These are phyloP conservation scores for Drosophila differens DNA, from an alignment of 2,888 invertebrate species.

Conservation along the genomic window DNA sequence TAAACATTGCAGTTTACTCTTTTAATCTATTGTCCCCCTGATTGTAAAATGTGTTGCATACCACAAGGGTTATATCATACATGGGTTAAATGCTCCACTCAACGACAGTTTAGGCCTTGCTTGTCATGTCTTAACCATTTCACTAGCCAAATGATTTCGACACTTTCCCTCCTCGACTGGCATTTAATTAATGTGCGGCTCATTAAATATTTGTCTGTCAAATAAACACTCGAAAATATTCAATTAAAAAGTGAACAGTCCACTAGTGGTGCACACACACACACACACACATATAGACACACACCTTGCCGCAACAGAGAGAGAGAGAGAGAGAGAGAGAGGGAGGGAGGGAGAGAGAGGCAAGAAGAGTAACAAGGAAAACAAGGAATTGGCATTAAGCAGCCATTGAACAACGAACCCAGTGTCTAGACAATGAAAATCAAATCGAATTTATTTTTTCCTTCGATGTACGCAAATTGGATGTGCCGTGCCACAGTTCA, in stretches of 20 bases:
- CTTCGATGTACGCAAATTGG: slow-evolving; percentile 67
- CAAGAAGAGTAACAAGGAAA: slow-evolving; percentile 35
- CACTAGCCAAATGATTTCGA: background rate
- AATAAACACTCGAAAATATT: slow-evolving; percentile 75
- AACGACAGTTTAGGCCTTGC: background rate
- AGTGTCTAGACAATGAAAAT: slow-evolving; percentile 81
- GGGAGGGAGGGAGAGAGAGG: too few relatives aligned
- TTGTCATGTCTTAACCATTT: background rate
- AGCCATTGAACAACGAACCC: slow-evolving; percentile 62
- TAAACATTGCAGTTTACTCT: background rate
- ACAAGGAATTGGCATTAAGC: slow-evolving; percentile 78
- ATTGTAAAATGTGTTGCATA: slow-evolving; percentile 27
- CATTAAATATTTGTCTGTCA: slow-evolving; percentile 77
- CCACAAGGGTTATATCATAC: background rate
- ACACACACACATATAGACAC: slow-evolving; percentile 34
- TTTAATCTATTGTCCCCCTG: background rate
- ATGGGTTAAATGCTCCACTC: background rate
- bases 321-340: too few relatives aligned
- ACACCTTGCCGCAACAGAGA: slow-evolving; percentile 50
- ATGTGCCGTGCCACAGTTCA: slow-evolving; percentile 27
- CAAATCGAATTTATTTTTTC: slow-evolving; percentile 75
- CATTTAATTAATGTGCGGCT: slow-evolving; percentile 65
- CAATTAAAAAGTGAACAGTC: slow-evolving; percentile 74
- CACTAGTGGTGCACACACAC: slow-evolving; percentile 12
- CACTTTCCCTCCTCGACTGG: background rate